phyloP scores from a whole-genome alignment of 2,888 invertebrate genomes.

The Drosophila colorata region DNA sequence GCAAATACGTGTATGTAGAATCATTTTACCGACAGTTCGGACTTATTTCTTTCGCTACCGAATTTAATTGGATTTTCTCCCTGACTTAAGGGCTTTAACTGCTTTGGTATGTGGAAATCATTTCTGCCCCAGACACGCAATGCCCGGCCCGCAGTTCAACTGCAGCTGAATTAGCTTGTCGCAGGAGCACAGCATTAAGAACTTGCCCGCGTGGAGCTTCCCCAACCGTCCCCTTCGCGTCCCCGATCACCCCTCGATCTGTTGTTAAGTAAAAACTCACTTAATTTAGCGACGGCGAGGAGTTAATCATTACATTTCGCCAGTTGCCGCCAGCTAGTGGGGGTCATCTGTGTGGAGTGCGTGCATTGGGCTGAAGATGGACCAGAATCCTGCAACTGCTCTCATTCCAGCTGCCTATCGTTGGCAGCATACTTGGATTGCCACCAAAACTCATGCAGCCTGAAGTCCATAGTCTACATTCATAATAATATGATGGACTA shows the following conservation, averaged over 20 bases:
- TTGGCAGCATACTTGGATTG: no score
- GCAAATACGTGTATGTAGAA: conserved; percentile 83
- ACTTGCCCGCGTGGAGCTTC: conserved; percentile 24
- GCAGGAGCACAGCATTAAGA: conserved; percentile 61
- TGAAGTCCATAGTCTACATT: neutral
- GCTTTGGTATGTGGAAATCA: conserved; percentile 82
- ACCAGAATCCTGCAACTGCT: conserved; percentile 10
- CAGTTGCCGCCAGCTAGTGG: conserved; percentile 46
- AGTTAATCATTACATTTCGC: conserved; percentile 80
- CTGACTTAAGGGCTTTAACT: conserved; percentile 82
- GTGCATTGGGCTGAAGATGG: conserved; percentile 34
- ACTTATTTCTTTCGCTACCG: conserved; percentile 83
- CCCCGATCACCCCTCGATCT: neutral
- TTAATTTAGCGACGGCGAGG: conserved; percentile 76
- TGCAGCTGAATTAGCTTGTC: conserved; percentile 60
- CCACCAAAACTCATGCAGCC: neutral
- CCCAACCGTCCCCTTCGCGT: neutral
- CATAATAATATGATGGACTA: conserved; percentile 27
- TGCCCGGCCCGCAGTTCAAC: conserved; percentile 28
- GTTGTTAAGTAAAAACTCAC: conserved; percentile 76
- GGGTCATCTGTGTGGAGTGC: conserved; percentile 49
- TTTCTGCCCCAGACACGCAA: conserved; percentile 79
- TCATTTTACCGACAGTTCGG: conserved; percentile 82
- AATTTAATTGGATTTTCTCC: conserved; percentile 83
- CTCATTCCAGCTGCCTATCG: conserved; percentile 6